Percentiles rank a stretch among this genome's conserved stretches.
phyloP scores from a whole-genome alignment of 2,113 vertebrate genomes.

The Apodemus speciosus region DNA sequence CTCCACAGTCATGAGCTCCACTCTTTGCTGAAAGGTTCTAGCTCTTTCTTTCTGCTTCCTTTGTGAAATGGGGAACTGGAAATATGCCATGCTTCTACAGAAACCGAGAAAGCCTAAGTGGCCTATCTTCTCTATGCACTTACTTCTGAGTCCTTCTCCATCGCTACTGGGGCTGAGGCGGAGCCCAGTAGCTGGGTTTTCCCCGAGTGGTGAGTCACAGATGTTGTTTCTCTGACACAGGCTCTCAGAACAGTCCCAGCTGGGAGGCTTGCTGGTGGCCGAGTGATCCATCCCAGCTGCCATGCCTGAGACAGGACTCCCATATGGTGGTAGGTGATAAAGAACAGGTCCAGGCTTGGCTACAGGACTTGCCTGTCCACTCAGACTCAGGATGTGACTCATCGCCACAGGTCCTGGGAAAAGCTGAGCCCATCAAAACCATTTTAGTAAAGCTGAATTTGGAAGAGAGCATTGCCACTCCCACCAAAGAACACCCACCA shows the following conservation, averaged over 20 bases:
- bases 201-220: constrained; percentile 61
- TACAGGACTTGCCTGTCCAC: neutral
- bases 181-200: constrained; percentile 47
- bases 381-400: constrained; percentile 56
- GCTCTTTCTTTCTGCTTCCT: constrained; percentile 4
- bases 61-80: constrained; percentile 23
- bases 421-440: neutral
- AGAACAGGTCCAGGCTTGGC: constrained; percentile 52
- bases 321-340: constrained; percentile 43
- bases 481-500: neutral
- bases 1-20: neutral
- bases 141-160: neutral
- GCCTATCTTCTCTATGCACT: neutral
- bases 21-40: neutral
- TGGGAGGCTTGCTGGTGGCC: constrained; percentile 52
- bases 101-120: constrained; percentile 25
- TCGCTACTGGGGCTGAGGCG: neutral
- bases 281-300: constrained; percentile 69
- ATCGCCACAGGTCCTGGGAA: neutral
- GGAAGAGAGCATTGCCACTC: neutral
- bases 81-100: neutral
- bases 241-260: constrained; percentile 57
- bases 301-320: neutral
- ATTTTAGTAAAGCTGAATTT: neutral
- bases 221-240: constrained; percentile 52